phyloP scores from a whole-genome alignment of 1,140 invertebrate species.

The Zaprionus kolodkinae region DNA sequence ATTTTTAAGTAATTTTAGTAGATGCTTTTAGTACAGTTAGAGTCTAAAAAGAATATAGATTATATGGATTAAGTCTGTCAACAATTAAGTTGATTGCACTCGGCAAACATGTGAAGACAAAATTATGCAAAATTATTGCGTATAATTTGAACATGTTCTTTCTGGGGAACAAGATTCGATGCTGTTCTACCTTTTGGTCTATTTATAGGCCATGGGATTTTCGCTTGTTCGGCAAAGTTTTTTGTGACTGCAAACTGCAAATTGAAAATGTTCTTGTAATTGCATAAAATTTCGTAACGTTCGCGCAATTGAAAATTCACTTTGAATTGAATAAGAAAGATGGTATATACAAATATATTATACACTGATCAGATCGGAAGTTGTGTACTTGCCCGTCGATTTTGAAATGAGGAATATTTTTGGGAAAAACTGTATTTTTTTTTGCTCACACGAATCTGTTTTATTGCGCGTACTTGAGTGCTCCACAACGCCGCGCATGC shows the following conservation, averaged over 20 bases:
- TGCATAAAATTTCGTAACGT: conserved; percentile 64
- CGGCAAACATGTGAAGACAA: conserved; percentile 20
- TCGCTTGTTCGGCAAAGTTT: conserved; percentile 45
- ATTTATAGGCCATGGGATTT: conserved; percentile 61
- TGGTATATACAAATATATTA: no score
- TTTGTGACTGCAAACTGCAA: conserved; percentile 35
- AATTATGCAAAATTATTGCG: conserved; percentile 57
- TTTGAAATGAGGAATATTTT: conserved; percentile 37
- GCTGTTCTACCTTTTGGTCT: conserved; percentile 56
- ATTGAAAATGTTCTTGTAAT: conserved; percentile 26
- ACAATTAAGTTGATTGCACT: conserved; percentile 24
- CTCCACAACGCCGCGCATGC: conserved; percentile 66
- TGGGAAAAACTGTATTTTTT: conserved; percentile 5
- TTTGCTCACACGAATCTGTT: conserved; percentile 26
- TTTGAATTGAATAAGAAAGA: conserved; percentile 47
- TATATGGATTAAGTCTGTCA: neutral
- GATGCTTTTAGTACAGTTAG: conserved; percentile 26
- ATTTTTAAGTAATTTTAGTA: conserved; percentile 38
- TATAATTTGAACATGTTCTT: conserved; percentile 40
- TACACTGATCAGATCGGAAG: neutral
- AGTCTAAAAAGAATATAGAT: conserved; percentile 25
- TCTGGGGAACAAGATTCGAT: conserved; percentile 28
- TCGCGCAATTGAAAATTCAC: conserved; percentile 24
- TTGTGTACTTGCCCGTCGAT: conserved; percentile 14
- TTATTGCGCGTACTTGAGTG: conserved; percentile 63